Base-by-base conservation (phyloP, 2,888 invertebrate species). In the Neoitamus cyanurus region DNA sequence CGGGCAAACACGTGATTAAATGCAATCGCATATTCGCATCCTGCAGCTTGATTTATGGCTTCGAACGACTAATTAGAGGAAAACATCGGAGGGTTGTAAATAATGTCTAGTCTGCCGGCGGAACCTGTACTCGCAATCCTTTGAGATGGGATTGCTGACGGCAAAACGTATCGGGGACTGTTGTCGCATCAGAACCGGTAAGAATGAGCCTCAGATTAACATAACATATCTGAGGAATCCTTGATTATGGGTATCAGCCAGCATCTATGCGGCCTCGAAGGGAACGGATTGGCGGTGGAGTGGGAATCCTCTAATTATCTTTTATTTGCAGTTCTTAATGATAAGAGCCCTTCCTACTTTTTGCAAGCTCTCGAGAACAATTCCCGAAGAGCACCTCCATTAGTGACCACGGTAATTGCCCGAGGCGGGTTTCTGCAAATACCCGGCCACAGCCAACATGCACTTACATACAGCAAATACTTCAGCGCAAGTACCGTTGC, bases 331-430 rank as follows among this genome's bases (percentile, higher is more conserved):
- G 86, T 86, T 87, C 86, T 87, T 87, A 85, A 87, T 86, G 86
- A 86, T 85, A 86, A 87, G 87, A 86, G 85, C 85, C 84, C 87
- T 87, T 86, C 83, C 83, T 83, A 84, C 31, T 83, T 73, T 83
- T 73, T 83, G 31, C 70, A 78, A 80, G 85, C 72, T 85, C 83
- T 84, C 85, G 86, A 86, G 86, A 87, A 86, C 86, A 87, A 87
- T 87, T 87, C 86, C 86, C 86, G 86, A 86, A 87, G 87, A 87
- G 87, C 85, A 86, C 86, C 86, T 87, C 87, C 87, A 87, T 87
- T 87, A 87, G 87, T 87, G 87, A 87, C 87, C 87, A 87, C 87
- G 87, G 86, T 87, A 87, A 87, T 87, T 87, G 87, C 87, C 87
- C 85, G 85, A 86, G 86, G 87, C 85, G 85, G 85, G 85, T 84